Evolutionary conservation across 92 coral and sea anemone genomes (phyloP), one percentile per base, ranked within the genome.

Genomic region (Chrysogorgia sp.): DNA sequence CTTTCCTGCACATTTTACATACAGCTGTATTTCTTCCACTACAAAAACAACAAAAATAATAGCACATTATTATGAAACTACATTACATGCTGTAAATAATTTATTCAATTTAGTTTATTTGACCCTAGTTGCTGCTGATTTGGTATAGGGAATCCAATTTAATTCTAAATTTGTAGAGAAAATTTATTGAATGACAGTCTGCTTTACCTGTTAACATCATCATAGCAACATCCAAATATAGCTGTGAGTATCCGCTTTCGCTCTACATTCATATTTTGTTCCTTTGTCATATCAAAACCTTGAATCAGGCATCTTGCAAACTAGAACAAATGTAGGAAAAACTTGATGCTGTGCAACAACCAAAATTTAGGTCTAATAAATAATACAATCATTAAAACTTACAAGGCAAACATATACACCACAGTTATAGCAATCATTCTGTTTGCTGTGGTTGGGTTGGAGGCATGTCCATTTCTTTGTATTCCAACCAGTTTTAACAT

Each of bases 1-100:
- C 88, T 62, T 37, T 24, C 33, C 61, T 34, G 41, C 85, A 87
- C 3, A 71, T 60, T 20, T 86, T 86, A 32, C 87, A 86, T 8
- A 86, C 83, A 22, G 13, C 5, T 15, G 23, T 34, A 41, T 75
- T 50, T 49, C 86, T 70, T 47, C 59, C 70, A 24, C 77, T 76
- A n/a, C n/a, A n/a, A n/a, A n/a, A n/a, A n/a, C n/a, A n/a, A n/a
- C n/a, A n/a, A n/a, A n/a, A n/a, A n/a, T n/a, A n/a, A n/a, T n/a
- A n/a, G n/a, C n/a, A n/a, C n/a, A n/a, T n/a, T n/a, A n/a, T n/a
- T n/a, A n/a, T n/a, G n/a, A n/a, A n/a, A n/a, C n/a, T n/a, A n/a
- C n/a, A n/a, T n/a, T n/a, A n/a, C n/a, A n/a, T n/a, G n/a, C n/a
- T n/a, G n/a, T n/a, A n/a, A n/a, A n/a, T n/a, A n/a, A n/a, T n/a